Evolutionary conservation across 2,797 vertebrate genomes (phyloP).

Genomic region (Tenualosa ilisha): DNA sequence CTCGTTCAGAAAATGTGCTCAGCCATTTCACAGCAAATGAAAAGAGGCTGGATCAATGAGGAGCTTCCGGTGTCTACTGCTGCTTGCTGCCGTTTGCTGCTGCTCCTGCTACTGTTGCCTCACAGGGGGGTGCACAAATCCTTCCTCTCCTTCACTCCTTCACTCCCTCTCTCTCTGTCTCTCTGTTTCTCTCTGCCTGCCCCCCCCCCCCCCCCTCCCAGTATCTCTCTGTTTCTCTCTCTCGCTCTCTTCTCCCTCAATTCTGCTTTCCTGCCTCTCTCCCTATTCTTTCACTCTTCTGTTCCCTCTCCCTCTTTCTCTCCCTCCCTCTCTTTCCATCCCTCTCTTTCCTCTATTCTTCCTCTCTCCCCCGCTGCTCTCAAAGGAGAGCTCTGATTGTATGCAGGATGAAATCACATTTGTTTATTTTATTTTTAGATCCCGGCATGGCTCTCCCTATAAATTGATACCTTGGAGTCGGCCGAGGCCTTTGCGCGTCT

Average conservation of each 20-base stretch:
- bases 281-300: background rate
- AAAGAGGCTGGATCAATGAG: constrained; percentile 46
- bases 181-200: background rate
- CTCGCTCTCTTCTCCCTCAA: background rate
- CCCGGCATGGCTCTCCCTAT: background rate
- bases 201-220: too few relatives aligned
- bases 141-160: constrained; percentile 11
- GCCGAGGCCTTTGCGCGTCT: background rate
- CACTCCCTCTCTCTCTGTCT: constrained; percentile 1
- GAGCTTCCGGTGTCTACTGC: constrained; percentile 36
- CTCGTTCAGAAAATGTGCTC: constrained; percentile 30
- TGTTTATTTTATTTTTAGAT: constrained; percentile 23
- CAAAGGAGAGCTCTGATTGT: constrained; percentile 11
- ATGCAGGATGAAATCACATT: constrained; percentile 27
- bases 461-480: constrained; percentile 5
- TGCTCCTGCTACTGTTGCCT: constrained; percentile 4
- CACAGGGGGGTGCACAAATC: background rate
- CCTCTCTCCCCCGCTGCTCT: constrained; percentile 5
- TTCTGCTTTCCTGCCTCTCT: background rate
- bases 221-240: background rate
- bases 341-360: background rate
- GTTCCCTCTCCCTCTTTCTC: background rate
- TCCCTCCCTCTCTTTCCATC: background rate
- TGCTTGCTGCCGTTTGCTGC: background rate
- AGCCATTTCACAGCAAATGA: constrained; percentile 38